Conservation (phyloP, 2,113 vertebrate genomes). For the Amphiprion percula region DNA sequence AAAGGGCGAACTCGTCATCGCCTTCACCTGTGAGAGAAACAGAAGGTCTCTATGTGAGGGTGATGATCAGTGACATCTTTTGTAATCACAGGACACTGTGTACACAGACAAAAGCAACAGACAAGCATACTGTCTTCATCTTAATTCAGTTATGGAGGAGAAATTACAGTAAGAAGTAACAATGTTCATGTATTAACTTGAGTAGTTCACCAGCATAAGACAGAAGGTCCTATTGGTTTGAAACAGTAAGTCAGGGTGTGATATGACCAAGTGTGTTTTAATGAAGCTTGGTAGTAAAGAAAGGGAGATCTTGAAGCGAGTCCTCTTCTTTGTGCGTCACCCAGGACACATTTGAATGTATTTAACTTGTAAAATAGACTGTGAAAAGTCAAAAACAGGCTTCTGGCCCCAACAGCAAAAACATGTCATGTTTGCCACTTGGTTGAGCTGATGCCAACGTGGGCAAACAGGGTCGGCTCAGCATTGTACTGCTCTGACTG, state of each 20-base stretch:
- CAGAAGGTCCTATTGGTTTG: constrained; percentile 45
- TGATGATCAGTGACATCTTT: background rate
- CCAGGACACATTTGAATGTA: background rate
- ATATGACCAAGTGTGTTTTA: constrained; percentile 23
- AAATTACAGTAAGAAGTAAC: background rate
- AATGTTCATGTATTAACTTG: background rate
- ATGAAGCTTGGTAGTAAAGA: constrained; percentile 3
- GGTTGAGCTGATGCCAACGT: constrained; percentile 51
- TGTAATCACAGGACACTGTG: background rate
- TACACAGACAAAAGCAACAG: background rate
- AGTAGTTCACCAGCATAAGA: constrained; percentile 37
- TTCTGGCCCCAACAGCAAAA: constrained; percentile 10
- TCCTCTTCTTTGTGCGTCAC: background rate
- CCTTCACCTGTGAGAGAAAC: constrained; percentile 86
- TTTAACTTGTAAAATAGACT: background rate
- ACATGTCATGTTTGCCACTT: constrained; percentile 54
- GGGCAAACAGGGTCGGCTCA: constrained; percentile 33
- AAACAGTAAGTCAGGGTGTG: constrained; percentile 39
- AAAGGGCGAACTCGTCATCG: constrained; percentile 88
- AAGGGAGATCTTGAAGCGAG: constrained; percentile 10
- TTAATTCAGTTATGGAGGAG: background rate
- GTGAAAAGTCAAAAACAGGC: constrained; percentile 18
- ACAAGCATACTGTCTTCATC: too few species aligned
- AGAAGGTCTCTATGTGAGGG: constrained; percentile 51
- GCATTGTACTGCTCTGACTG: constrained; percentile 72